These are phyloP conservation scores for Epinephelus fuscoguttatus DNA, from an alignment of 2,113 vertebrate species.

Conservation along the genomic window DNA sequence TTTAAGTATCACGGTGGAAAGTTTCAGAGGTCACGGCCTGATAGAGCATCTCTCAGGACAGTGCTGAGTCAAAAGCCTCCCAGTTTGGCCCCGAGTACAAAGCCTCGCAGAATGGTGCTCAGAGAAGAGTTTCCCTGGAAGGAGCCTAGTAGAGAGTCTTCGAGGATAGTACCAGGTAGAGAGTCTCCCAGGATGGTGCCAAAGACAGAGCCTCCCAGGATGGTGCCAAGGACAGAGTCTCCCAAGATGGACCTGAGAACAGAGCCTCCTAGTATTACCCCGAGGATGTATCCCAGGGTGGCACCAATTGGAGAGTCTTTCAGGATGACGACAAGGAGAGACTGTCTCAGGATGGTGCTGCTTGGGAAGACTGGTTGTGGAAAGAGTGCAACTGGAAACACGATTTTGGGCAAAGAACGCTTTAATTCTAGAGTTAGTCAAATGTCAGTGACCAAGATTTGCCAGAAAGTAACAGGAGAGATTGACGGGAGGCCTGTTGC, in stretches of 20 bases:
- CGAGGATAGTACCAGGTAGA: not conserved
- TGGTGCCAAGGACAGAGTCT: not conserved
- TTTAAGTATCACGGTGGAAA: not conserved
- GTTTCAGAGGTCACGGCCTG: not conserved
- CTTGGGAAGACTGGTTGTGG: conserved; percentile 58
- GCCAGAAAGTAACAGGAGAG: not conserved
- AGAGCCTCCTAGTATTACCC: not conserved
- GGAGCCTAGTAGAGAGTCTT: not conserved
- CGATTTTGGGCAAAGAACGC: conserved; percentile 7
- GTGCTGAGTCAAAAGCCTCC: too few species aligned
- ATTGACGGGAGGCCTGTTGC: not conserved
- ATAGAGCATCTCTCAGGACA: not conserved
- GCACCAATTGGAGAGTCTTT: not conserved
- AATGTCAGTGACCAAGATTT: conserved; percentile 27
- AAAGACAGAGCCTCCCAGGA: not conserved
- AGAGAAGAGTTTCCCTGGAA: not conserved
- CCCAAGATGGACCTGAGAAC: not conserved
- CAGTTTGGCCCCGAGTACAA: too few species aligned
- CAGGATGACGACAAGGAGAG: accelerated
- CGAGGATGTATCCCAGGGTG: too few species aligned
- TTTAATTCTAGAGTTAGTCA: not conserved
- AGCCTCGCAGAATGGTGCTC: too few species aligned
- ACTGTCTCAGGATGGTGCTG: conserved; percentile 34
- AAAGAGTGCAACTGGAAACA: conserved; percentile 64
- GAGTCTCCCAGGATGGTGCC: not conserved